Evolutionary conservation across 1,140 invertebrate species (phyloP).

Genomic region (Lasaia peninsularis): DNA sequence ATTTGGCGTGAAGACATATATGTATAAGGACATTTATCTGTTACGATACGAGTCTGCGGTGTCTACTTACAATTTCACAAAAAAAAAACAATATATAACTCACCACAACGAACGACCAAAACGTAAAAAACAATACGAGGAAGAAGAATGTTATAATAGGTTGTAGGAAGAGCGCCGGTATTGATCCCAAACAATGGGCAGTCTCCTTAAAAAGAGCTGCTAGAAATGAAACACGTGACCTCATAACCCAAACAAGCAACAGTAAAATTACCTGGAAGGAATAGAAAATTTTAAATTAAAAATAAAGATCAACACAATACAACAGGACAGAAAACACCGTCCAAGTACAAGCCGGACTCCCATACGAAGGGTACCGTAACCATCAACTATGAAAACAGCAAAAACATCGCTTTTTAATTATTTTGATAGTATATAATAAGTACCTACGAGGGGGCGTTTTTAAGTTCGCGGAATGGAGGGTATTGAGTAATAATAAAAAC

Average conservation of each 20-base stretch:
- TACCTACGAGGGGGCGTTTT: no score
- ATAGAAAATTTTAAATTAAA: conserved; percentile 21
- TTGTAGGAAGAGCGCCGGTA: conserved; percentile 92
- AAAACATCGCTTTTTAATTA: no score
- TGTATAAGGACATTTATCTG: no score
- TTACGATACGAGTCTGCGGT: no score
- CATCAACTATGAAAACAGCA: no score
- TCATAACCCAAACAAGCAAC: conserved; percentile 87
- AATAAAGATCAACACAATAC: background rate
- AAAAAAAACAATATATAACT: conserved; percentile 48
- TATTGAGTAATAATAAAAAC: no score
- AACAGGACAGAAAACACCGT: no score
- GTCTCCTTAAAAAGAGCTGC: conserved; percentile 92
- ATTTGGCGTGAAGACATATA: no score
- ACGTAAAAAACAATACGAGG: conserved; percentile 87
- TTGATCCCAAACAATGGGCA: conserved; percentile 87
- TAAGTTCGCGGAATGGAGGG: no score
- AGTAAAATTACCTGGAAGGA: conserved; percentile 87
- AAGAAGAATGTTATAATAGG: conserved; percentile 91
- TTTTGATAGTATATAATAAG: no score
- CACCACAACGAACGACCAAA: conserved; percentile 91
- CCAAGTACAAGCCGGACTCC: no score
- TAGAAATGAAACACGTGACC: conserved; percentile 88
- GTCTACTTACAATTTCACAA: background rate
- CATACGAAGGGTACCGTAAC: no score